Evolutionary conservation across 2,113 vertebrate genomes (phyloP).

Genomic region (Oreochromis niloticus): DNA sequence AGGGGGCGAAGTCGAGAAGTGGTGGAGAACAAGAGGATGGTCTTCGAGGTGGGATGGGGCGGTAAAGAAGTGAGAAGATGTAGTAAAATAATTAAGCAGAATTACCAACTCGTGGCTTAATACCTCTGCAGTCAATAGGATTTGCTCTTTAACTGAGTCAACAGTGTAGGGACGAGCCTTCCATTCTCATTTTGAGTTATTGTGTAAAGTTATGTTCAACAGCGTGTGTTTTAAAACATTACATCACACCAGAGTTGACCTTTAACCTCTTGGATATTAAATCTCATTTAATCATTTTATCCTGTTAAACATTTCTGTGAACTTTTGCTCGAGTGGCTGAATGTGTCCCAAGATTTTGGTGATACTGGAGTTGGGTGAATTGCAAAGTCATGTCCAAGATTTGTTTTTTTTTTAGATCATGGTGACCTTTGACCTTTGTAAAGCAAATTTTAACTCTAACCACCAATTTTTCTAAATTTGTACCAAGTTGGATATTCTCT

Average conservation of each 20-base stretch:
- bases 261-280: neutral
- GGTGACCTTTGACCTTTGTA: neutral
- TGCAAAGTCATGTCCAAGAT: neutral
- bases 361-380: neutral
- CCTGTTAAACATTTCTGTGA: neutral
- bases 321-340: neutral
- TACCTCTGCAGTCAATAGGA: neutral
- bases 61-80: neutral
- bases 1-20: neutral
- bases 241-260: neutral
- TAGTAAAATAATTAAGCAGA: neutral
- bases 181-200: neutral
- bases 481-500: neutral
- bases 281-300: neutral
- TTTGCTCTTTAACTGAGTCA: neutral
- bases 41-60: neutral
- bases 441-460: neutral
- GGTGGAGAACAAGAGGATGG: neutral
- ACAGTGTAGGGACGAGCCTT: neutral
- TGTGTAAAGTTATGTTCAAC: neutral
- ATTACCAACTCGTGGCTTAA: neutral
- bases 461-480: neutral
- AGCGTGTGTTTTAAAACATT: neutral
- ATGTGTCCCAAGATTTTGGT: neutral
- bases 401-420: accelerated